Evolutionary conservation across 2,113 vertebrate species (phyloP), one percentile per base, ranked within the genome.

Genomic region (Corythoichthys intestinalis): DNA sequence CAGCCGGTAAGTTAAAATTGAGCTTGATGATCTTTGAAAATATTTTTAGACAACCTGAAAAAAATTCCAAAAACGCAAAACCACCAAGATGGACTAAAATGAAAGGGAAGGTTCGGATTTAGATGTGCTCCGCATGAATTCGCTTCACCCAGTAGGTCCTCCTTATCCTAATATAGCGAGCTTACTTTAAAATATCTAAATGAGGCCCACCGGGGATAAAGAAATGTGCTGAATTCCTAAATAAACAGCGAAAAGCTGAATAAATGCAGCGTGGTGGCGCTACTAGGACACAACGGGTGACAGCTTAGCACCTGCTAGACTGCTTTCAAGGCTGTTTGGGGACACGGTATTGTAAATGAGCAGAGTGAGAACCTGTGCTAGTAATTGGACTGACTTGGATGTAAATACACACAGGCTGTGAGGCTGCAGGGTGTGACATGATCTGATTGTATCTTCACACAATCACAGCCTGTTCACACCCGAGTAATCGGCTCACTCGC

Each of bases 121-220:
- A 28, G 1, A 28, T 62, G 48, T 69, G 64, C 62, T 68, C 53
- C 68, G 62, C 54, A 73, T 80, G 68, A 15, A 80, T 77, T 79
- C 71, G 58, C 56, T 17, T 62, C 46, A 62, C 48, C 46, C 46
- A 44, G 58, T 65, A 6, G 65, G 70, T 59, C 80, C 28, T 34
- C 64, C 66, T 82, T 65, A 71, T 76, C 71, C 67, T 39, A 77
- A 85, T 70, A 67, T 52, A n/a, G 68, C 66, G 70, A 70, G 74
- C 75, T 67, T 52, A n/a, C 53, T 71, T 69, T 71, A 83, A 80
- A 73, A 70, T 66, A 54, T 69, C 68, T 77, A 81, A 85, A 78
- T 70, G 67, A 81, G 71, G 54, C 74, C 64, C 72, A 47, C 60
- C 53, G 66, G 71, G 75, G 71, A 74, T 72, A 35, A 37, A 8